Evolutionary conservation across 2,113 vertebrate genomes (phyloP), one percentile per base, ranked within the genome.

Genomic region (Hippocampus guttulatus): DNA sequence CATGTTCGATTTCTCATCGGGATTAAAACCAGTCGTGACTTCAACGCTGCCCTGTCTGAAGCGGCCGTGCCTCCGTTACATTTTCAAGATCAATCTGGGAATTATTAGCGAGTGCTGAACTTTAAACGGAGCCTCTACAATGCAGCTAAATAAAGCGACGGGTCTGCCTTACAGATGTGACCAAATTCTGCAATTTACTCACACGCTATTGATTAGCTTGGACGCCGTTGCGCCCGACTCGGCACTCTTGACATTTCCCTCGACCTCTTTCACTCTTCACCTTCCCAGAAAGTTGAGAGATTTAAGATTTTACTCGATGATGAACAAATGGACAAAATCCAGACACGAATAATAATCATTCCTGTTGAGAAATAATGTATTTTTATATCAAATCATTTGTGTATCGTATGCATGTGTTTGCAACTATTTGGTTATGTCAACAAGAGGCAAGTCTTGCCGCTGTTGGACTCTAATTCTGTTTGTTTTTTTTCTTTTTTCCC

Each of bases 401-500:
- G 15, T 38, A 20, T 61, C 1, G 6, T 51, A 5, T 51, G 20
- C 18, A 20, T 51, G 49, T 2, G 20, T 51, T 51, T 51, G 16
- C 5, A 20, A 5, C 16, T 2, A 3, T 62, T 38, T 62, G 30
- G 5, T 38, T 20, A 12, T 41, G 12, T 41, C 41, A 10, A 41
- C 62, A 43, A 66, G 30, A 30, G 30, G 30, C 30, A 5, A 33
- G 30, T 33, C 30, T 33, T 33, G 30, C 4, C 5, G 30, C 30
- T 33, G 49, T 27, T 15, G 27, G 45, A 25, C 6, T 21, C 66
- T 79, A 45, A 63, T 67, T 18, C 11, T 33, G 62, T 54, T 68
- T 27, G 25, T 15, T 79, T 1, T 64, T 62, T 78, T 52, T 89
- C 18, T 76, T 2, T 6, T 3, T 6, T 0, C 33, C 33, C 33